Evolutionary conservation across 1,140 invertebrate genomes (phyloP), one percentile per base, ranked within the genome.

Genomic region (Drosophila arawakana): DNA sequence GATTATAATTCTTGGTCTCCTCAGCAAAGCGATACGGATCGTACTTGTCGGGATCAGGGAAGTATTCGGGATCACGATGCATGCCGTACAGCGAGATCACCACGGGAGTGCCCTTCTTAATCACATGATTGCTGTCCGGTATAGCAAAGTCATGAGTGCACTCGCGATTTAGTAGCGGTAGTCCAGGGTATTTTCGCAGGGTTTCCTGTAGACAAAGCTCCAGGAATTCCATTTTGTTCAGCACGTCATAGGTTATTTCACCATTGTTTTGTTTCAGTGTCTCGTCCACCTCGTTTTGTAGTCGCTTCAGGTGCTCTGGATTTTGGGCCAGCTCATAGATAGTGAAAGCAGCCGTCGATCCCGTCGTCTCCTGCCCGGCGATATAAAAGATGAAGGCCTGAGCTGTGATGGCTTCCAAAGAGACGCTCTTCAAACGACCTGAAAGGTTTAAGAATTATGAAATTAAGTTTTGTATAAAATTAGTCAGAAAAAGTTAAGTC

Each of bases 311-410:
- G 11, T 95, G 92, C 3, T 94, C 93, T 2, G 93, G 93, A 83
- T 95, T 93, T 43, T 93, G 86, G 0, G 95, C 94, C 50, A 96
- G 86, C 78, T 94, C 93, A 72, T 94, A 95, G 1, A 95, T 68
- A 2, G 93, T 93, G 66, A 94, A 94, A 25, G 94, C 93, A 2
- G 95, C 93, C 0, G 95, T 93, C 2, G 94, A 94, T 2, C 95
- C 94, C 0, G 95, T 95, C 0, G 96, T 96, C 76, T 96, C 96
- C 83, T 95, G 96, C n/a, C 96, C 96, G 41, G 95, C 95, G 10
- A 95, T 77, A 75, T 95, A 94, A 76, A 96, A 95, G 5, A 95
- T 93, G 41, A 95, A 94, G 1, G 93, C 93, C 90, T 96, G 94
- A 0, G 94, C 95, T 0, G 95, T 93, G 18, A 94, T 92, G 37